Evolutionary conservation across 2,797 vertebrate genomes (phyloP).

Genomic region (Poecilia picta): DNA sequence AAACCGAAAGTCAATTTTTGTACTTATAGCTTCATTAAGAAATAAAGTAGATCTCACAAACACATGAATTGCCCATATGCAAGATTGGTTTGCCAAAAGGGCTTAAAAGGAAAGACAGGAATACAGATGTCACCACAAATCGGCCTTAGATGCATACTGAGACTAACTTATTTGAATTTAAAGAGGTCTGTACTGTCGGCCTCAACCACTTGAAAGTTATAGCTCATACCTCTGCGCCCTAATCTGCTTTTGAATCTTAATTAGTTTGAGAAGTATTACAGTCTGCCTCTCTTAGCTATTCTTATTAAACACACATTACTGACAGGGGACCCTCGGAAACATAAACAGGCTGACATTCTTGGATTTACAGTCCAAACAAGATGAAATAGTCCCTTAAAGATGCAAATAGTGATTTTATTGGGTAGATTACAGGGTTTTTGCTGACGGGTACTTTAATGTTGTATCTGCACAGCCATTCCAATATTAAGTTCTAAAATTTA

Average conservation of each 20-base stretch:
- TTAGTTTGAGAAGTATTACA: constrained; percentile 63
- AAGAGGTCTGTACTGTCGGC: constrained; percentile 35
- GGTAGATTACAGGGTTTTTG: neutral
- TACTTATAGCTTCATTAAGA: constrained; percentile 6
- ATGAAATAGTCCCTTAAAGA: constrained; percentile 22
- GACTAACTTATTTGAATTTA: neutral
- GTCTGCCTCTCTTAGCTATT: constrained; percentile 57
- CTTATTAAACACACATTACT: constrained; percentile 64
- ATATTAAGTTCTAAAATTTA: constrained; percentile 1
- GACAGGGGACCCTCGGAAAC: constrained; percentile 41
- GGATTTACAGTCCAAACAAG: constrained; percentile 47
- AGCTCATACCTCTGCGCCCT: constrained; percentile 28
- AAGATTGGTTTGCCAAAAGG: constrained; percentile 14
- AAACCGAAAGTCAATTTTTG: constrained; percentile 22
- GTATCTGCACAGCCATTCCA: neutral
- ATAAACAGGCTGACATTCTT: constrained; percentile 11
- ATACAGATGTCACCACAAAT: constrained; percentile 2
- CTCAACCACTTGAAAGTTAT: constrained; percentile 27
- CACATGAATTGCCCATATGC: constrained; percentile 9
- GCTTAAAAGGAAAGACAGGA: constrained; percentile 14
- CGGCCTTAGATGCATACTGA: neutral
- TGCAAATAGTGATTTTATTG: neutral
- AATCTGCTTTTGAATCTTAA: constrained; percentile 62
- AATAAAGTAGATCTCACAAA: constrained; percentile 5
- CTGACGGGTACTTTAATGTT: neutral